phyloP scores from a whole-genome alignment of 2,797 vertebrate species.

The Holocentrus rufus region DNA sequence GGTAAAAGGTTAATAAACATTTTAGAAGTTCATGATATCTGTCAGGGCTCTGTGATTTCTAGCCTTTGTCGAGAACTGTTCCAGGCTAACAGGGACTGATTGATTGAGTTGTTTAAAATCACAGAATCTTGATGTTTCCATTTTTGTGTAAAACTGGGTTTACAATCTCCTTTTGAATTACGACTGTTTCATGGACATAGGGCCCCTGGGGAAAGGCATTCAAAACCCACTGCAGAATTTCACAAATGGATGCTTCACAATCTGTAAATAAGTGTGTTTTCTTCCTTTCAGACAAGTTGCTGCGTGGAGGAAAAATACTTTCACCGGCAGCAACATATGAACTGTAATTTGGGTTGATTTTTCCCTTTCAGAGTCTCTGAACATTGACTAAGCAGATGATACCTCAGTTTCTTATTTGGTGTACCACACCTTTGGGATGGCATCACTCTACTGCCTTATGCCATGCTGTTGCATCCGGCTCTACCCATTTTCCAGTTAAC shows the following conservation, averaged over 20 bases:
- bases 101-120: too few species aligned
- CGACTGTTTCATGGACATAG: too few species aligned
- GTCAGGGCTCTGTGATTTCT: neutral
- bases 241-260: too few species aligned
- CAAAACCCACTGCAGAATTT: too few species aligned
- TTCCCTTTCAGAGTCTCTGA: slow-evolving; percentile 15
- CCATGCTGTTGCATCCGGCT: slow-evolving; percentile 21
- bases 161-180: too few species aligned
- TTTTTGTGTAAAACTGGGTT: too few species aligned
- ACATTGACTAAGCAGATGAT: slow-evolving; percentile 4
- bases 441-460: slow-evolving; percentile 11
- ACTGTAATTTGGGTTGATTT: neutral
- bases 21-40: neutral
- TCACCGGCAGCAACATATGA: slow-evolving; percentile 11
- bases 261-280: neutral
- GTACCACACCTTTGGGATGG: slow-evolving; percentile 17
- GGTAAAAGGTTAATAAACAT: neutral
- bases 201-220: too few species aligned
- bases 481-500: slow-evolving; percentile 22
- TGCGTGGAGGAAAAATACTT: slow-evolving; percentile 9
- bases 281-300: neutral
- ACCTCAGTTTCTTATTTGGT: slow-evolving; percentile 4
- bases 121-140: too few species aligned
- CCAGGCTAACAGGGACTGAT: too few species aligned
- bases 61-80: neutral